Base-by-base conservation (phyloP, 1,140 invertebrate species). In the Conus ventricosus region DNA sequence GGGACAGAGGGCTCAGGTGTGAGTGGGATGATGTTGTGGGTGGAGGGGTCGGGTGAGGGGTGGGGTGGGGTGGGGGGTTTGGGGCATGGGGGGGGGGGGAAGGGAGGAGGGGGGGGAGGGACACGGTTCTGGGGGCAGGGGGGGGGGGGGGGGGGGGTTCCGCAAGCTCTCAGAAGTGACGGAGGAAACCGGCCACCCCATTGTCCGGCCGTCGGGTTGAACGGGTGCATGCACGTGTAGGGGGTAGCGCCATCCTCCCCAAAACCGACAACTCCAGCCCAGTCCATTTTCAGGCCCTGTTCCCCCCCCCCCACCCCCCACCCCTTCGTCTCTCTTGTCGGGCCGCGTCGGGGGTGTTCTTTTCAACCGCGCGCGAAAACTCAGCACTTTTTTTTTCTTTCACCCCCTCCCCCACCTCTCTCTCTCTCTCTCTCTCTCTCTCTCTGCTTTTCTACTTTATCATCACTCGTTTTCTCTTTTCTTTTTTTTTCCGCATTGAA, bases 191-290 rank as follows among this genome's bases (percentile, higher is more conserved):
- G n/a, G 11, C 76, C 76, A 39, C 76, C n/a, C 76, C 13, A n/a
- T 78, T 78, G 76, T 78, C 76, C 8, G n/a, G 3, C 5, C 76
- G 23, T 7, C 25, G 76, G 76, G 76, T 78, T 78, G 76, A 78
- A 15, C 76, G 1, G 76, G 76, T 78, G 39, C 76, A 78, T 78
- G 76, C 76, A 78, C 76, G 76, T 78, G 76, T 78, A 27, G n/a
- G 76, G 76, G 76, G 51, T 78, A 78, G 76, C 76, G 76, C 76
- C 76, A 27, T 78, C 76, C 76, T 17, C 1, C 76, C n/a, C 7
- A 23, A 15, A 8, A 25, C 76, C n/a, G 25, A 78, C 76, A 78
- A 78, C 57, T 60, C 57, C 71, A 20, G 23, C 71, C 71, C 71
- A 75, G 71, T 75, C 71, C 25, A 23, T 75, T 23, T 75, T 75